phyloP scores from a whole-genome alignment of 2,113 vertebrate genomes.

The Mirza zaza region DNA sequence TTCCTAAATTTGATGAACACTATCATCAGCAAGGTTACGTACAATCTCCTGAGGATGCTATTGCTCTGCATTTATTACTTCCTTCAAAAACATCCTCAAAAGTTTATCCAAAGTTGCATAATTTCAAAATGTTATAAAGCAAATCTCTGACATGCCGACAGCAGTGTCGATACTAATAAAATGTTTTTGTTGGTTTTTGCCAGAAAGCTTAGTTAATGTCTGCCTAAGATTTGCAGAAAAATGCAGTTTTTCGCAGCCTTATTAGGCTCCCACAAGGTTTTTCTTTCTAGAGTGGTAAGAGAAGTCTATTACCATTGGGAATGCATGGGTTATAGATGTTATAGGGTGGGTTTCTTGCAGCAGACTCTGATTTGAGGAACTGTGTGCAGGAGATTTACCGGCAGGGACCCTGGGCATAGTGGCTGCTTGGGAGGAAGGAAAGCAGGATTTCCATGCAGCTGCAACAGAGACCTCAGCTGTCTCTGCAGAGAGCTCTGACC shows the following conservation, averaged over 20 bases:
- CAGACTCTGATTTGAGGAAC: background rate
- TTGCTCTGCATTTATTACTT: conserved; percentile 63
- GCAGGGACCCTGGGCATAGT: background rate
- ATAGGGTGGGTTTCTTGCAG: background rate
- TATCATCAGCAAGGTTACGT: conserved; percentile 31
- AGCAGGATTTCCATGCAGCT: background rate
- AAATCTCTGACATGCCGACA: conserved; percentile 60
- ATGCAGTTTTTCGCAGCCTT: conserved; percentile 53
- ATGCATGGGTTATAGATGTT: conserved; percentile 48
- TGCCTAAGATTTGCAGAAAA: conserved; percentile 57
- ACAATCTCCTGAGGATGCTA: conserved; percentile 21
- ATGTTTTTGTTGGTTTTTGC: conserved; percentile 66
- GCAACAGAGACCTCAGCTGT: accelerated
- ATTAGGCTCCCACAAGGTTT: conserved; percentile 50
- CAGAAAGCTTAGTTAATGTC: conserved; percentile 58
- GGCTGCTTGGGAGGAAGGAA: background rate
- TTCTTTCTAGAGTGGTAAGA: conserved; percentile 63
- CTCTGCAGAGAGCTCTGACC: too few species aligned
- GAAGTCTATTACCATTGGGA: conserved; percentile 52
- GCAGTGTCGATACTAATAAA: conserved; percentile 64
- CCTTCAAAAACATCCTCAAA: conserved; percentile 42
- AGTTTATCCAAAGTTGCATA: conserved; percentile 42
- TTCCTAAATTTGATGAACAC: background rate
- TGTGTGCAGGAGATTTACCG: background rate
- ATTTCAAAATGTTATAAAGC: conserved; percentile 67